Evolutionary conservation across 2,113 vertebrate species (phyloP).

Genomic region (Corvus cornix): DNA sequence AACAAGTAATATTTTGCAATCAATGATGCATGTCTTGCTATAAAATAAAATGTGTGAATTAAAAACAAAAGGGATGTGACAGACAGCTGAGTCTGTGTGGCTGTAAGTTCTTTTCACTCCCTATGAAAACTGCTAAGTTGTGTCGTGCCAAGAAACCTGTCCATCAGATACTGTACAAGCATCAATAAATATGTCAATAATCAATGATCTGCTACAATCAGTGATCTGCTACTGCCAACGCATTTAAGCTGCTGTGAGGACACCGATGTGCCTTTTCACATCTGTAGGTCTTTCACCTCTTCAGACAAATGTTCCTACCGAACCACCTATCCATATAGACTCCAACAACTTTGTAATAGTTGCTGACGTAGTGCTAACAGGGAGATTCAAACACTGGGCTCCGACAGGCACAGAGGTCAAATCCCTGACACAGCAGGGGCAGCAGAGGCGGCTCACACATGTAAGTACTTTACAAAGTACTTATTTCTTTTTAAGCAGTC

Average conservation of each 20-base stretch:
- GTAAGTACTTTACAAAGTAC: background rate
- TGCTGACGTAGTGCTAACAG: background rate
- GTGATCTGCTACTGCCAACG: background rate
- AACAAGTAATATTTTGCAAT: background rate
- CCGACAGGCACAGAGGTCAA: background rate
- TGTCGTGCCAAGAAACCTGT: background rate
- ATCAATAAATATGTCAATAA: background rate
- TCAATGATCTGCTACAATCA: background rate
- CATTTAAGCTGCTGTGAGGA: background rate
- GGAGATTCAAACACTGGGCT: background rate
- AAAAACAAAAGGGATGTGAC: background rate
- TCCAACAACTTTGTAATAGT: background rate
- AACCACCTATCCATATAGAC: background rate
- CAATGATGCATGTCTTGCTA: background rate
- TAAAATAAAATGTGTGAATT: background rate
- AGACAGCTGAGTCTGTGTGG: background rate
- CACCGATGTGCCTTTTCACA: background rate
- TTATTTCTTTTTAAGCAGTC: background rate
- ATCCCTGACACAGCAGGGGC: background rate
- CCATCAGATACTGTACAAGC: background rate
- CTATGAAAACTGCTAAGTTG: background rate
- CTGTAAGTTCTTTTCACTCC: background rate
- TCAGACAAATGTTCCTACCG: background rate
- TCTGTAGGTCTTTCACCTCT: background rate
- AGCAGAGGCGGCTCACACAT: background rate